phyloP scores from a whole-genome alignment of 2,113 vertebrate genomes.

The Apteryx mantelli region DNA sequence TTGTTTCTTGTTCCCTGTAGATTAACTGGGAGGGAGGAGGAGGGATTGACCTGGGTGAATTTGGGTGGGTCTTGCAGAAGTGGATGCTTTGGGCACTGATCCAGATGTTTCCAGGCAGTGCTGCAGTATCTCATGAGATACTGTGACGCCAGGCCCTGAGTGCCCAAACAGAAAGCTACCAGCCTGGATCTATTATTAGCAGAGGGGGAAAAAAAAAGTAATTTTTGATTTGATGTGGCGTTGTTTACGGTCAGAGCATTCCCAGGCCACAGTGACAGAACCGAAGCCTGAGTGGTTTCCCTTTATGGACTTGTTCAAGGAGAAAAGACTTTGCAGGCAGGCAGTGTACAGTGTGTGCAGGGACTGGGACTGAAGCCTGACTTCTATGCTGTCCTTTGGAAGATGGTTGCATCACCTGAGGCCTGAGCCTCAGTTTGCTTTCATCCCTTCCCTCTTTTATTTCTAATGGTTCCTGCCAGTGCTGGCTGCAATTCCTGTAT shows the following conservation, averaged over 20 bases:
- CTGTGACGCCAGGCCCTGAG: neutral
- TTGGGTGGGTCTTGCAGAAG: conserved; percentile 26
- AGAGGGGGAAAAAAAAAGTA: neutral
- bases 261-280: conserved; percentile 11
- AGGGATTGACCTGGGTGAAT: neutral
- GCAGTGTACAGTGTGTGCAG: neutral
- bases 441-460: neutral
- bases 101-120: neutral
- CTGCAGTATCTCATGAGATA: conserved; percentile 21
- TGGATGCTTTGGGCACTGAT: neutral
- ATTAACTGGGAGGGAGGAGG: neutral
- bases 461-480: neutral
- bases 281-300: conserved; percentile 41
- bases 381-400: neutral
- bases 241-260: conserved; percentile 38
- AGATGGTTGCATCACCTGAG: accelerated
- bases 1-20: neutral
- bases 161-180: neutral
- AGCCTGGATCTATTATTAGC: conserved; percentile 51
- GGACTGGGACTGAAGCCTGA: neutral
- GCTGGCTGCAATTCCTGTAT: neutral
- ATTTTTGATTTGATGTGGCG: neutral
- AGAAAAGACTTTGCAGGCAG: neutral
- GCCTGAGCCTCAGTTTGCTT: neutral
- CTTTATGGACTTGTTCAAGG: conserved; percentile 54